Base-by-base conservation (phyloP, 2,797 vertebrate species). In the Crocidura indochinensis region DNA sequence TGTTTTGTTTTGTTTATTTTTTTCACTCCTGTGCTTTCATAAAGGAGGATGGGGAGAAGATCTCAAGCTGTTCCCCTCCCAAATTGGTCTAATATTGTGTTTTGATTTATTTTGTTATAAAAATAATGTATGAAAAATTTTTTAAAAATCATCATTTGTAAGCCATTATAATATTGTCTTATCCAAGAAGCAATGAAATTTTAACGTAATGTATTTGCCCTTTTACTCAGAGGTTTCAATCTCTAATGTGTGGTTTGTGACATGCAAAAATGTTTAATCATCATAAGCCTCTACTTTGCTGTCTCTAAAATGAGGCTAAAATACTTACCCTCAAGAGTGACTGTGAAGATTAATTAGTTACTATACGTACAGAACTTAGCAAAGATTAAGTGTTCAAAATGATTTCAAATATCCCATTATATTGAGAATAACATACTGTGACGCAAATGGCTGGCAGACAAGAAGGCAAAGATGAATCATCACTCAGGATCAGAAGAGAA, bases 231-330 rank as follows among this genome's bases (percentile, higher is more conserved):
- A 92, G 38, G 44, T 88, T 80, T 86, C 46, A 69, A 31, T 76
- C 17, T 76, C 80, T 19, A 90, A 6, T 88, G 69, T 92, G 29
- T 92, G 29, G 51, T 77, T 27, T 68, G 46, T 88, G 86, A 90
- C 51, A 74, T 76, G 56, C 81, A 62, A 73, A 90, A 85, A 81
- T 10, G 62, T 87, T 82, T 78, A 51, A 84, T 94, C 67, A 31
- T 62, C 77, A 2, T 77, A 78, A 92, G 46, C 65, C 69, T 86
- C 86, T 92, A 29, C 24, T 56, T 90, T 22, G 22, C 51, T 85
- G 22, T 75, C 73, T 65, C 78, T 76, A 78, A 86, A 84, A 88
- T 64, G 77, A 71, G 94, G 20, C 53, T 84, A 64, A 94, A 83
- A 88, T 75, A 65, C n/a, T 38, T 75, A 68, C 19, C n/a, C 14